Evolutionary conservation across 1,140 invertebrate genomes (phyloP).

Genomic region (Zaprionus camerounensis): DNA sequence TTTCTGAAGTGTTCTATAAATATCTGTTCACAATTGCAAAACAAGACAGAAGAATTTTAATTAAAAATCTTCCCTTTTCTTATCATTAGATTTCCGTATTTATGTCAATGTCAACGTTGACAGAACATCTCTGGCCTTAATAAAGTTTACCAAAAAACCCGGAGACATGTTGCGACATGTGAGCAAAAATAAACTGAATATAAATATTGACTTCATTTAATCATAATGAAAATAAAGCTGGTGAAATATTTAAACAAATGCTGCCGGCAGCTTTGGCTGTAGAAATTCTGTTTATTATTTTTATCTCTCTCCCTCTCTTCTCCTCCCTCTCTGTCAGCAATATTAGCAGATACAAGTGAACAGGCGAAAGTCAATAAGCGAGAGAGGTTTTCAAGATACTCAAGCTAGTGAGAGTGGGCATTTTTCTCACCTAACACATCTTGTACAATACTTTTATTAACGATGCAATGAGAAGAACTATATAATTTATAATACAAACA

Average conservation of each 20-base stretch:
- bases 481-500: neutral
- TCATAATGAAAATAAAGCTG: constrained; percentile 42
- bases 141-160: neutral
- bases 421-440: neutral
- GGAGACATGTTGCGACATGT: constrained; percentile 27
- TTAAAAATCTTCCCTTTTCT: neutral
- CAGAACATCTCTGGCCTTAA: constrained; percentile 7
- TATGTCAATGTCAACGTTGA: constrained; percentile 22
- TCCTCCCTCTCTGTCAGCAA: constrained; percentile 1
- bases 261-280: constrained; percentile 6
- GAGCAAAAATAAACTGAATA: constrained; percentile 31
- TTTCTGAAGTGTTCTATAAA: no score
- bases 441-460: neutral
- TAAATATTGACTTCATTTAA: constrained; percentile 55
- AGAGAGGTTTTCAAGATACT: constrained; percentile 12
- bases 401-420: neutral
- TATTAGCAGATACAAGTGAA: constrained; percentile 15
- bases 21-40: neutral
- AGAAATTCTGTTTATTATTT: constrained; percentile 48
- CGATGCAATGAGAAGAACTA: neutral
- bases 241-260: constrained; percentile 62
- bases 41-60: neutral
- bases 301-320: constrained; percentile 6
- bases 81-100: constrained; percentile 18
- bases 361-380: constrained; percentile 25